phyloP scores from a whole-genome alignment of 1,140 invertebrate species.

The Pseudomyrmex flavicornis region DNA sequence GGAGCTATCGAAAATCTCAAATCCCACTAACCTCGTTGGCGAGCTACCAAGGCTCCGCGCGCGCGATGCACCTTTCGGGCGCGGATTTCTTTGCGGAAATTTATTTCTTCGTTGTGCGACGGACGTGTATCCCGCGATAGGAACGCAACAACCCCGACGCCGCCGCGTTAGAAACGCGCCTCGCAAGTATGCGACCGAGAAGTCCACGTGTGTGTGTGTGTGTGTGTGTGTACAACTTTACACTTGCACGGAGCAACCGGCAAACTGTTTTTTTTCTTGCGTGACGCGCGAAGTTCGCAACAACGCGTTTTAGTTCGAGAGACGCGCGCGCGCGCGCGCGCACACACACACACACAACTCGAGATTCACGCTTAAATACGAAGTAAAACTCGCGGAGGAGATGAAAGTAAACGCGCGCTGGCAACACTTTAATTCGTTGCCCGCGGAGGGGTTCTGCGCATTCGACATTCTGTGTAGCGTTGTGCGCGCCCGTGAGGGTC shows the following conservation, averaged over 20 bases:
- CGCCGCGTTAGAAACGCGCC: neutral
- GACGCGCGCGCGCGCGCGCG: no score
- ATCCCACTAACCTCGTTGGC: slow-evolving; percentile 81
- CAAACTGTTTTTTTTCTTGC: no score
- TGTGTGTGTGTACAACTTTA: neutral
- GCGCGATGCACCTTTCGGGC: slow-evolving; percentile 62
- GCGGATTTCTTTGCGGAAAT: slow-evolving; percentile 74
- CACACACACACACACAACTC: neutral
- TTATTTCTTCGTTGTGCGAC: slow-evolving; percentile 74
- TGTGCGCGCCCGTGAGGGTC: neutral
- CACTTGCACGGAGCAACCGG: no score
- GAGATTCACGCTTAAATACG: neutral
- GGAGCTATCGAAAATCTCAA: slow-evolving; percentile 80
- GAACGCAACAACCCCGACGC: neutral
- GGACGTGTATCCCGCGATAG: slow-evolving; percentile 59
- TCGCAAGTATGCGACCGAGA: slow-evolving; percentile 1
- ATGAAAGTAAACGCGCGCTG: slow-evolving; percentile 16
- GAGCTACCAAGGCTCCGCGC: slow-evolving; percentile 71
- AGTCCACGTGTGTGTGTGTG: neutral
- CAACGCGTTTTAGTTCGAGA: no score
- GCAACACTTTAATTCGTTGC: neutral
- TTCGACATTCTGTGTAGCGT: neutral
- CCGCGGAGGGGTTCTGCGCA: neutral
- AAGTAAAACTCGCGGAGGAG: neutral
- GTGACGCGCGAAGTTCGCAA: no score